phyloP scores from a whole-genome alignment of 1,140 invertebrate genomes.

The Ceratina japonica region DNA sequence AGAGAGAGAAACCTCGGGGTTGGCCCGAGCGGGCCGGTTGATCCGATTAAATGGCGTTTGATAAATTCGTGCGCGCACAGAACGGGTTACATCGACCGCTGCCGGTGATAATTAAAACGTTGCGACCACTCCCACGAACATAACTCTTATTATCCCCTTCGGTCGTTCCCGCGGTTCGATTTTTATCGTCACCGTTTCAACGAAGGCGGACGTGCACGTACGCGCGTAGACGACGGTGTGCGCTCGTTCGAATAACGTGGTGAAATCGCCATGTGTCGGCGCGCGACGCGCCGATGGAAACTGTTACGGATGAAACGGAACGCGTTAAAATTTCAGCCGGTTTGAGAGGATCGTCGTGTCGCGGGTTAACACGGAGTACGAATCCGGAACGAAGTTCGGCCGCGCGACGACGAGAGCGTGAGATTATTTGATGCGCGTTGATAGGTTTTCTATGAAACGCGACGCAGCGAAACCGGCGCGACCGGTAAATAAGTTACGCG shows the following conservation, averaged over 20 bases:
- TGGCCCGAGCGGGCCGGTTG: slow-evolving; percentile 7
- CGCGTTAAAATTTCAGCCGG: slow-evolving; percentile 10
- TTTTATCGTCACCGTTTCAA: slow-evolving; percentile 17
- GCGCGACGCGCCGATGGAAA: neutral
- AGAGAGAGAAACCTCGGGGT: too few species aligned
- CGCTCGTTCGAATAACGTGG: neutral
- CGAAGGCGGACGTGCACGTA: neutral
- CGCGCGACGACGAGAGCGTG: neutral
- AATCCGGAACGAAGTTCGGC: neutral
- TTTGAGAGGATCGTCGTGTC: slow-evolving; percentile 8
- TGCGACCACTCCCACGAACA: slow-evolving; percentile 37
- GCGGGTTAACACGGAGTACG: neutral
- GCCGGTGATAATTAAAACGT: slow-evolving; percentile 50
- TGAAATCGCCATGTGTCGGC: neutral
- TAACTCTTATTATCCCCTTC: slow-evolving; percentile 45
- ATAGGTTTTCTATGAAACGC: neutral
- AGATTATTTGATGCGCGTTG: neutral
- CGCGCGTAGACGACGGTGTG: neutral
- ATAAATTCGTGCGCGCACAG: slow-evolving; percentile 40
- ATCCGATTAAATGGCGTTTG: slow-evolving; percentile 53
- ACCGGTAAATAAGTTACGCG: neutral
- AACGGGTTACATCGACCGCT: slow-evolving; percentile 31
- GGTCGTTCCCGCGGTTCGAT: slow-evolving; percentile 13
- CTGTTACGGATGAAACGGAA: slow-evolving; percentile 2
- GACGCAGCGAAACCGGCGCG: neutral